A percentile compares a stretch with the other conserved stretches of the same genome.
phyloP scores from a whole-genome alignment of 2,888 invertebrate genomes.

The Rhogogaster chlorosoma region DNA sequence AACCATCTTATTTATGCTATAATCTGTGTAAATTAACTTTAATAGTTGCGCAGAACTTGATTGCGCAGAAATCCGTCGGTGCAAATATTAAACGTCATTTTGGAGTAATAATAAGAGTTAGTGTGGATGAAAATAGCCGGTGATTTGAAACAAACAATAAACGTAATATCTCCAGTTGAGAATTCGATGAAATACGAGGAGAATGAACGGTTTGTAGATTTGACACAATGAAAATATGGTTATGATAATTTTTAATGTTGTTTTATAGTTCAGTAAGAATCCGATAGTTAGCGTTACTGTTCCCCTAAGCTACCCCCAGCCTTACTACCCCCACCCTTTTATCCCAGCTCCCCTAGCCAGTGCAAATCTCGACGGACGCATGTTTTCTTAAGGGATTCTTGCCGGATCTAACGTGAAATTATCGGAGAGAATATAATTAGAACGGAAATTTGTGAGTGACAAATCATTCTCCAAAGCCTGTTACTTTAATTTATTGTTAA shows the following conservation, averaged over 20 bases:
- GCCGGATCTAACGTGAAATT: constrained; percentile 71
- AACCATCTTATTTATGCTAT: constrained; percentile 21
- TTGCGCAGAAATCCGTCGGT: not conserved
- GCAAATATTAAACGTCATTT: not conserved
- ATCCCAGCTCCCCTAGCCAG: constrained; percentile 73
- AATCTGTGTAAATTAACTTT: not conserved
- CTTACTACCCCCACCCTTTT: constrained; percentile 69
- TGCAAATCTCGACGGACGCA: constrained; percentile 76
- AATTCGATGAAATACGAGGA: not conserved
- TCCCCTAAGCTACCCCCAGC: constrained; percentile 67
- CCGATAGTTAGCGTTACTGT: constrained; percentile 59
- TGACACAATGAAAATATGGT: constrained; percentile 10
- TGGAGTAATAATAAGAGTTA: not conserved
- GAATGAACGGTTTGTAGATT: not conserved
- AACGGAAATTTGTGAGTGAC: constrained; percentile 64
- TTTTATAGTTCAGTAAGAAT: constrained; percentile 35
- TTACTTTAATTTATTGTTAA: not conserved
- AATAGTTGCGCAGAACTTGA: constrained; percentile 33
- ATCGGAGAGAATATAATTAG: not conserved
- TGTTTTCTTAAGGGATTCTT: constrained; percentile 76
- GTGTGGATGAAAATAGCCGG: not conserved
- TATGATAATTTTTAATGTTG: not conserved
- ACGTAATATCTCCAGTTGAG: not conserved
- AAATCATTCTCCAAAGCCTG: constrained; percentile 39
- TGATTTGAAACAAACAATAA: not conserved